Conservation (phyloP, 64 coral and sea anemone species). For the Platygyra sinensis region DNA sequence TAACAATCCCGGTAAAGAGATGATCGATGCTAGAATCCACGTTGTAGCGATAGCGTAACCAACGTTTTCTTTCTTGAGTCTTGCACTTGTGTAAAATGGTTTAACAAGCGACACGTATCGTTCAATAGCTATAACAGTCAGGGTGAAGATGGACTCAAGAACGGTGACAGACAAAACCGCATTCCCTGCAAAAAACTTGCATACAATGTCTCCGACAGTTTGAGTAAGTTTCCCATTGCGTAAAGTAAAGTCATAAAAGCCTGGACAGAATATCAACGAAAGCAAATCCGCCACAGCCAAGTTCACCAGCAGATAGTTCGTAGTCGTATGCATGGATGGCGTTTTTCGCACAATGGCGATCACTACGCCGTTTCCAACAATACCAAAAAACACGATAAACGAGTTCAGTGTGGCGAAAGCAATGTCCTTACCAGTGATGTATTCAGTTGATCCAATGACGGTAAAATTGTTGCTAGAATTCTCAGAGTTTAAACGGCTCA, state of each 20-base stretch:
- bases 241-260: constrained; percentile 15
- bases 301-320: constrained; percentile 42
- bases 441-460: background rate
- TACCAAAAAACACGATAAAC: constrained; percentile 37
- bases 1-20: constrained; percentile 13
- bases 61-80: constrained; percentile 14
- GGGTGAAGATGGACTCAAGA: constrained; percentile 1
- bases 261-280: constrained; percentile 13
- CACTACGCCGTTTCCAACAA: constrained; percentile 20
- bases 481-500: background rate
- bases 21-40: background rate
- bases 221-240: background rate
- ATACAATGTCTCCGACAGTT: constrained; percentile 2
- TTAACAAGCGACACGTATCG: background rate
- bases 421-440: background rate
- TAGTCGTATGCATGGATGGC: constrained; percentile 45
- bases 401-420: constrained; percentile 38
- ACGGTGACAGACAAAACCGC: constrained; percentile 1
- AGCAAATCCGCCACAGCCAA: constrained; percentile 41
- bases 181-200: constrained; percentile 8
- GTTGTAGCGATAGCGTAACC: background rate
- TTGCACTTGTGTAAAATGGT: constrained; percentile 17
- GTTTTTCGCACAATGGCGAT: constrained; percentile 37
- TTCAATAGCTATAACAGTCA: constrained; percentile 9
- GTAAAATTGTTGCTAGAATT: background rate